Evolutionary conservation across 2,797 vertebrate species (phyloP).

Genomic region (Micromesistius poutassou): DNA sequence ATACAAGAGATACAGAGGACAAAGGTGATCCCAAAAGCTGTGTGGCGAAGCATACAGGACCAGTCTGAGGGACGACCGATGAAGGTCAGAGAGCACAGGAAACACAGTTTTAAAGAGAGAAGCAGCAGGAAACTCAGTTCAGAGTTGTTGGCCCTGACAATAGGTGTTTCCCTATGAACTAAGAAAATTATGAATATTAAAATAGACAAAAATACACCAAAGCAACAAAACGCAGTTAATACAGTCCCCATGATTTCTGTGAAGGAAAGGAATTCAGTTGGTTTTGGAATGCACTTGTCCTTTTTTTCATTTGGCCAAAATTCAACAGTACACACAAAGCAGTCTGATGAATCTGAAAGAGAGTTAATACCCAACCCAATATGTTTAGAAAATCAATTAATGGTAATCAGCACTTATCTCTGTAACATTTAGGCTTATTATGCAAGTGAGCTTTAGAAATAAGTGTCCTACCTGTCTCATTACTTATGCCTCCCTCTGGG

Average conservation of each 20-base stretch:
- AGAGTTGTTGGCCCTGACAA: constrained; percentile 64
- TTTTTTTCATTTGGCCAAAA: constrained; percentile 64
- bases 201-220: constrained; percentile 58
- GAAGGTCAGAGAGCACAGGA: constrained; percentile 64
- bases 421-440: background rate
- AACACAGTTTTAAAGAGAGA: constrained; percentile 63
- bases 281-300: constrained; percentile 59
- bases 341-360: constrained; percentile 60
- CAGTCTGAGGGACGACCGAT: constrained; percentile 60
- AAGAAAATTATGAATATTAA: constrained; percentile 49
- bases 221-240: constrained; percentile 53
- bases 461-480: constrained; percentile 56
- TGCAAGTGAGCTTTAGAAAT: background rate
- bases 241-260: constrained; percentile 64
- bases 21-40: constrained; percentile 64
- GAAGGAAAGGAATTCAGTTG: constrained; percentile 64
- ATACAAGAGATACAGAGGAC: constrained; percentile 68
- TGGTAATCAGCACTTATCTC: background rate
- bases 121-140: constrained; percentile 66
- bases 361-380: background rate
- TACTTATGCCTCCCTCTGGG: constrained; percentile 64
- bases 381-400: background rate
- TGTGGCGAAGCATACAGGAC: constrained; percentile 68
- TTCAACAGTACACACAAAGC: constrained; percentile 54
- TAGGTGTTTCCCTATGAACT: constrained; percentile 57